These are phyloP conservation scores for Tolypeutes matacus DNA, from an alignment of 2,797 vertebrate genomes.

Conservation along the genomic window DNA sequence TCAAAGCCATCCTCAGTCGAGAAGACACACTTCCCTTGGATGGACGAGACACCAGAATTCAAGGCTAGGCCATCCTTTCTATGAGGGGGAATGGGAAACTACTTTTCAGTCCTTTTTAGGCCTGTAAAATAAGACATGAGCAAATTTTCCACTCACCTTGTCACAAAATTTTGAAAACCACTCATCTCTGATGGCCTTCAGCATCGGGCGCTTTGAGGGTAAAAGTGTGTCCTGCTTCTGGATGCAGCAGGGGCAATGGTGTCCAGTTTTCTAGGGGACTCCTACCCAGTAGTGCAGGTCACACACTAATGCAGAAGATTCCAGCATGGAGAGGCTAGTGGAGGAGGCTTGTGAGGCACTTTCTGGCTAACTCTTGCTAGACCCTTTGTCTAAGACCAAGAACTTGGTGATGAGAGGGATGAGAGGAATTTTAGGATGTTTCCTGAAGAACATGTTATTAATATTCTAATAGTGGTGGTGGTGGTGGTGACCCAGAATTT, in stretches of 20 bases:
- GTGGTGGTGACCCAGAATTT: conserved; percentile 64
- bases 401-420: not conserved
- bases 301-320: not conserved
- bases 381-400: conserved; percentile 9
- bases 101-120: not conserved
- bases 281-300: not conserved
- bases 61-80: not conserved
- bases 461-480: conserved; percentile 30
- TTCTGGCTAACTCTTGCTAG: not conserved
- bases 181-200: not conserved
- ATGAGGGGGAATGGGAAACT: not conserved
- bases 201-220: not conserved
- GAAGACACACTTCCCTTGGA: not conserved
- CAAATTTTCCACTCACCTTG: not conserved
- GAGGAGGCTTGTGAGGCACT: not conserved
- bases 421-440: not conserved
- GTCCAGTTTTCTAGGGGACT: not conserved
- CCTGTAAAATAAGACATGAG: not conserved
- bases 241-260: not conserved
- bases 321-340: not conserved
- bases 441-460: conserved; percentile 51
- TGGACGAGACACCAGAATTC: not conserved
- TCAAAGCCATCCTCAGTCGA: not conserved
- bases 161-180: not conserved
- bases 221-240: not conserved